These are phyloP conservation scores for Dromococcyx pavoninus DNA, from an alignment of 2,797 vertebrate species.

Conservation along the genomic window DNA sequence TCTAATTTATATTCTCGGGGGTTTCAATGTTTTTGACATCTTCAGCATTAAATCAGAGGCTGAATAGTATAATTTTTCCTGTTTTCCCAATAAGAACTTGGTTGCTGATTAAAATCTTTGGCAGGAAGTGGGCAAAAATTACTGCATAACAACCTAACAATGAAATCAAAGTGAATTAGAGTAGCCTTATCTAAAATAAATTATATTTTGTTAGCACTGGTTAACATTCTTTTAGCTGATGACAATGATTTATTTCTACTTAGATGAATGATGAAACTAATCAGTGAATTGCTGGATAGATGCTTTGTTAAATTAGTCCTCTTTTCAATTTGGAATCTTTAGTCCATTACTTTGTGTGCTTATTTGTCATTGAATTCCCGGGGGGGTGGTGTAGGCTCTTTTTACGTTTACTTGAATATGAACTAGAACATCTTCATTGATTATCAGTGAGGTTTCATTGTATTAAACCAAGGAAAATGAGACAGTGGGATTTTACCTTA, in stretches of 20 bases:
- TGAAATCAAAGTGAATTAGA: conserved; percentile 43
- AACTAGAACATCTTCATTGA: not conserved
- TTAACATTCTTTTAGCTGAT: conserved; percentile 38
- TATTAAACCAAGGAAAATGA: not conserved
- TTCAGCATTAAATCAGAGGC: not conserved
- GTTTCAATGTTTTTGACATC: not conserved
- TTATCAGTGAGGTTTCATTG: not conserved
- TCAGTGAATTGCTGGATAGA: conserved; percentile 41
- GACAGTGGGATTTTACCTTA: not conserved
- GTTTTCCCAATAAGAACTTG: not conserved
- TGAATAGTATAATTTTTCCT: not conserved
- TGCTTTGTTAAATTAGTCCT: conserved; percentile 43
- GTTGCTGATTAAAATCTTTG: conserved; percentile 12
- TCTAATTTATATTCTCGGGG: not conserved
- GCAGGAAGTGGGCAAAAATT: conserved; percentile 7
- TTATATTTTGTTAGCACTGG: conserved; percentile 11
- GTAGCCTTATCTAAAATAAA: conserved; percentile 33
- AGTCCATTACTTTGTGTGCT: conserved; percentile 8
- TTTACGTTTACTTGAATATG: not conserved
- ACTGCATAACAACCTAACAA: conserved; percentile 3
- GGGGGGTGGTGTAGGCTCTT: not conserved
- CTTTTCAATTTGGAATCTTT: not conserved
- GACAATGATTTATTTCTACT: conserved; percentile 51
- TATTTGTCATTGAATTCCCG: conserved; percentile 1
- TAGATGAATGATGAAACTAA: conserved; percentile 41